These are phyloP conservation scores for Drosophila mayaguana DNA, from an alignment of 2,888 invertebrate species.

Conservation along the genomic window DNA sequence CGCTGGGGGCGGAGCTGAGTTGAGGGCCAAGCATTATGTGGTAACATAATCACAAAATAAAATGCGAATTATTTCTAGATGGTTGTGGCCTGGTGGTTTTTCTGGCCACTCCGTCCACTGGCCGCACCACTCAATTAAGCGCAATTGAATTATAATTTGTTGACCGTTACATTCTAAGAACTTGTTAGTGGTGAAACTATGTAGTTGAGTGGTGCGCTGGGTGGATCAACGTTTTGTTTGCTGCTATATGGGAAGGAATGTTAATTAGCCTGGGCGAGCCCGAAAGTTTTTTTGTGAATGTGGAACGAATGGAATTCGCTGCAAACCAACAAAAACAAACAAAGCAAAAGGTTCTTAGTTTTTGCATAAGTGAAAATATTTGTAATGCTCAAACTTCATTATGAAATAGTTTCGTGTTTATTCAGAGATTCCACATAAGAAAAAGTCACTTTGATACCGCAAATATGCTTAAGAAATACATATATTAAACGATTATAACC, in stretches of 20 bases:
- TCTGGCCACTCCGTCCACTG: constrained; percentile 34
- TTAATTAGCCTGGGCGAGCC: constrained; percentile 39
- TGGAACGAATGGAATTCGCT: constrained; percentile 12
- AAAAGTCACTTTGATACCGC: not conserved
- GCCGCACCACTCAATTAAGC: constrained; percentile 68
- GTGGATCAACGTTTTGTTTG: constrained; percentile 33
- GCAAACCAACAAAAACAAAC: not conserved
- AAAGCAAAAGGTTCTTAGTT: not conserved
- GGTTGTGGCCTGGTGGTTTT: constrained; percentile 44
- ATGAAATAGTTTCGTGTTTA: not conserved
- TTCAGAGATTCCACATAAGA: not conserved
- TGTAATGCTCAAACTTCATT: not conserved
- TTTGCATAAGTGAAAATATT: not conserved
- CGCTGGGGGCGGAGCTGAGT: too few relatives aligned
- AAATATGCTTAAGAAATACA: not conserved
- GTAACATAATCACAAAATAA: constrained; percentile 63
- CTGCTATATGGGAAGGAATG: not conserved
- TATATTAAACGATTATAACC: constrained; percentile 4
- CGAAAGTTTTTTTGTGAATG: constrained; percentile 1
- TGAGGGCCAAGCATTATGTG: constrained; percentile 27
- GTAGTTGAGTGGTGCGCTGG: constrained; percentile 3
- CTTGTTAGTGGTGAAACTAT: constrained; percentile 30
- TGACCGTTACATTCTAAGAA: constrained; percentile 32
- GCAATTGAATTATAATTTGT: constrained; percentile 75
- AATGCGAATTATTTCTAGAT: constrained; percentile 51